Evolutionary conservation across 2,797 vertebrate genomes (phyloP).

Genomic region (Hylomyscus alleni): DNA sequence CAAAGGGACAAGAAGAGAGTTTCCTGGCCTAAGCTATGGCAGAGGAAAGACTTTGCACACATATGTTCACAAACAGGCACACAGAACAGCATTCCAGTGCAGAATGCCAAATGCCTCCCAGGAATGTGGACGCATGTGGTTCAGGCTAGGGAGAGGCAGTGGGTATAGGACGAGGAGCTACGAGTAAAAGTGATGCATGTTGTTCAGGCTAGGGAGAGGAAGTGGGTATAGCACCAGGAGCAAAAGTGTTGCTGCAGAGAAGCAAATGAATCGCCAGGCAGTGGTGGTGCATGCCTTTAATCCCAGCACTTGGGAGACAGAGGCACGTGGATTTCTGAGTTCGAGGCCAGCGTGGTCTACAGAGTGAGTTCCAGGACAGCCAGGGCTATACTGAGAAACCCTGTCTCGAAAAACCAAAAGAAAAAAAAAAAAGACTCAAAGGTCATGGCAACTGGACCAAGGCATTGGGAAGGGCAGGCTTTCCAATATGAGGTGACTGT

Average conservation of each 20-base stretch:
- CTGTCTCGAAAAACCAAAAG: too few species aligned
- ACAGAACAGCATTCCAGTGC: neutral
- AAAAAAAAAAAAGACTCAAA: neutral
- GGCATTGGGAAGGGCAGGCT: neutral
- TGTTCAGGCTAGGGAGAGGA: too few species aligned
- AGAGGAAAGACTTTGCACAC: neutral
- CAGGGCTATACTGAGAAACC: too few species aligned
- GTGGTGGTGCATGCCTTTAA: too few species aligned
- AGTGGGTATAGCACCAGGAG: accelerated
- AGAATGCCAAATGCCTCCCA: neutral
- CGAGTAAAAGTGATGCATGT: too few species aligned
- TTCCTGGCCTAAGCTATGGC: neutral
- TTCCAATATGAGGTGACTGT: neutral
- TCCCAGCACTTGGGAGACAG: too few species aligned
- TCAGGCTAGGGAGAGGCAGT: too few species aligned
- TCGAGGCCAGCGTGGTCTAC: too few species aligned
- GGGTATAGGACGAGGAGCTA: accelerated
- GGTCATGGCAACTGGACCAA: neutral
- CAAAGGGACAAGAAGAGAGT: neutral
- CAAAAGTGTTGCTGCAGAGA: neutral
- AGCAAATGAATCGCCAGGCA: neutral
- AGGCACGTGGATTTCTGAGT: too few species aligned
- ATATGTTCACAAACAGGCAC: too few species aligned
- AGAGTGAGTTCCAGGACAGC: too few species aligned
- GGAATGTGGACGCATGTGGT: neutral